Evolutionary conservation across 2,888 invertebrate genomes (phyloP).

Genomic region (Drosophila flavopinicola): DNA sequence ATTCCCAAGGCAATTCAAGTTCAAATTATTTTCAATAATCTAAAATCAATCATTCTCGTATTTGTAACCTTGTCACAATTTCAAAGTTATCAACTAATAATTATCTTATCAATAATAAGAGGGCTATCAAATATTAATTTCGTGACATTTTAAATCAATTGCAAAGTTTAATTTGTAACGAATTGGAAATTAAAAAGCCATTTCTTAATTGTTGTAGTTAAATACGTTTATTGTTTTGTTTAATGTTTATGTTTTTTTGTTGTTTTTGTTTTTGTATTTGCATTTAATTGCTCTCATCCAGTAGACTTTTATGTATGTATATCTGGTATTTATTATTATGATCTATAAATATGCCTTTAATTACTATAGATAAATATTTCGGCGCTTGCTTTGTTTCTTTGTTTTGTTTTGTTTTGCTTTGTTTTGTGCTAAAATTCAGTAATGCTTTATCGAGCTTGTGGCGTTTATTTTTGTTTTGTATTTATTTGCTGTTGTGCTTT

Average conservation of each 20-base stretch:
- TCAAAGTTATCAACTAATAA: too few relatives aligned
- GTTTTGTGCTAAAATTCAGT: slow-evolving; percentile 74
- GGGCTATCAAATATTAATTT: too few relatives aligned
- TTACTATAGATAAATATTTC: slow-evolving; percentile 78
- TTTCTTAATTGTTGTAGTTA: slow-evolving; percentile 63
- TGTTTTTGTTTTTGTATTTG: slow-evolving; percentile 50
- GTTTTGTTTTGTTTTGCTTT: slow-evolving; percentile 14
- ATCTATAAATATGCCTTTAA: slow-evolving; percentile 74
- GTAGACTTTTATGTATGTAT: slow-evolving; percentile 59
- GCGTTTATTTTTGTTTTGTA: slow-evolving; percentile 20
- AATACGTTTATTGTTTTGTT: slow-evolving; percentile 75
- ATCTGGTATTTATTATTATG: slow-evolving; percentile 71
- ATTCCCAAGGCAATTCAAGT: too few relatives aligned
- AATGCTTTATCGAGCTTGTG: slow-evolving; percentile 36
- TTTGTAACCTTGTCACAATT: too few relatives aligned
- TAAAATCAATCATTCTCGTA: too few relatives aligned
- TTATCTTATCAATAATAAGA: too few relatives aligned
- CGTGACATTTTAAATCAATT: too few relatives aligned
- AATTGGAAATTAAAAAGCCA: background rate
- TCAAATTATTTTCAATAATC: too few relatives aligned
- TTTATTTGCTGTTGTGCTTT: slow-evolving; percentile 30
- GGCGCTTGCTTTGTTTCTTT: slow-evolving; percentile 67
- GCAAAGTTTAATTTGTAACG: too few relatives aligned
- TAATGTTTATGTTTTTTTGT: slow-evolving; percentile 32
- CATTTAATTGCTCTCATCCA: slow-evolving; percentile 71